These are phyloP conservation scores for Typhlichthys eigenmanni DNA, from an alignment of 2,797 vertebrate species.

Conservation along the genomic window DNA sequence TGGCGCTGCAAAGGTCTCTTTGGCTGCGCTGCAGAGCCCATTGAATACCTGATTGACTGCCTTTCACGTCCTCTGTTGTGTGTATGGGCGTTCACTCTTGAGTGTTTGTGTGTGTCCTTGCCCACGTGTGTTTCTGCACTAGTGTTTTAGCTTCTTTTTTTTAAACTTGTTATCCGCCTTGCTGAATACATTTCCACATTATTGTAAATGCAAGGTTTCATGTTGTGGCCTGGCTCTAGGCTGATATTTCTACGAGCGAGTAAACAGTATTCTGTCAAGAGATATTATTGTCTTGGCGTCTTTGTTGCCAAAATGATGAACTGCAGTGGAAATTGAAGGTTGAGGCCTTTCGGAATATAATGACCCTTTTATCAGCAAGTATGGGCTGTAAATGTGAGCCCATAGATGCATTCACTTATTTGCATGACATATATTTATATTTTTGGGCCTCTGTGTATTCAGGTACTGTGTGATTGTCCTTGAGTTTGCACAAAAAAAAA, in stretches of 20 bases:
- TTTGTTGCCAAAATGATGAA: slow-evolving; percentile 62
- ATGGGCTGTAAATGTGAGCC: slow-evolving; percentile 29
- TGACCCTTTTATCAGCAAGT: slow-evolving; percentile 43
- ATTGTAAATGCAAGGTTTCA: slow-evolving; percentile 11
- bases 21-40: slow-evolving; percentile 20
- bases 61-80: slow-evolving; percentile 11
- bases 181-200: slow-evolving; percentile 9
- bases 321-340: slow-evolving; percentile 43
- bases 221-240: slow-evolving; percentile 16
- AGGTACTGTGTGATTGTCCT: not conserved
- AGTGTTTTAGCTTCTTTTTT: slow-evolving; percentile 24
- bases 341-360: slow-evolving; percentile 45
- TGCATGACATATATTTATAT: slow-evolving; percentile 47
- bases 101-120: not conserved
- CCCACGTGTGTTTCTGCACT: not conserved
- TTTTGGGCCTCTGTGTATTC: slow-evolving; percentile 30
- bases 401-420: slow-evolving; percentile 18
- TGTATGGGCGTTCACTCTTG: not conserved
- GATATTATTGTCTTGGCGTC: slow-evolving; percentile 33
- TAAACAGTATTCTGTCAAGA: slow-evolving; percentile 26
- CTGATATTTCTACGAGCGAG: slow-evolving; percentile 37
- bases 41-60: slow-evolving; percentile 5
- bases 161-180: not conserved
- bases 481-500: not conserved
- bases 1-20: slow-evolving; percentile 3